A percentile compares a stretch with the other conserved stretches of the same genome.
phyloP scores from a whole-genome alignment of 2,113 vertebrate species.

The Rhadina sibilatrix region DNA sequence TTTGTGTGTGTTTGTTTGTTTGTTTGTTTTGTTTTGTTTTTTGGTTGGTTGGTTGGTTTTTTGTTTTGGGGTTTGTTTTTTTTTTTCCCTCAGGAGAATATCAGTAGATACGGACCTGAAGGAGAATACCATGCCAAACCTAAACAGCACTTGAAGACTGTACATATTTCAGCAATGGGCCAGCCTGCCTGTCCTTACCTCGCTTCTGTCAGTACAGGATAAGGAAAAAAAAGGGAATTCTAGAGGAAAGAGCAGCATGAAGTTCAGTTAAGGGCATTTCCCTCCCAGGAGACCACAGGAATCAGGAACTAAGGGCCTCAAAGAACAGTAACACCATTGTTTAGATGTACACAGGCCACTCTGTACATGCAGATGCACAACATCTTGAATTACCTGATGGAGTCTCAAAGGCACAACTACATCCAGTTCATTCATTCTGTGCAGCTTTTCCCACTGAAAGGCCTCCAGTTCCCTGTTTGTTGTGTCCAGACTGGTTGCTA shows the following conservation, averaged over 20 bases:
- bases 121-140: background rate
- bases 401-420: constrained; percentile 86
- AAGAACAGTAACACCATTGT: background rate
- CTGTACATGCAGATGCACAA: background rate
- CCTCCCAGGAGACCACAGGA: background rate
- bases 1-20: too few species aligned
- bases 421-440: constrained; percentile 84
- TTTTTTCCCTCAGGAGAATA: background rate
- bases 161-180: background rate
- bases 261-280: background rate
- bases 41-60: too few species aligned
- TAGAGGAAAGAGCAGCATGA: background rate
- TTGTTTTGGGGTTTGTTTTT: too few species aligned
- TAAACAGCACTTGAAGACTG: background rate
- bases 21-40: background rate
- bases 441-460: constrained; percentile 88
- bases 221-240: background rate
- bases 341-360: background rate
- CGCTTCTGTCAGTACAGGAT: background rate
- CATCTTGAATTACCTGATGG: constrained; percentile 82
- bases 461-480: constrained; percentile 81
- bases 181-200: background rate
- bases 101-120: background rate
- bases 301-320: background rate
- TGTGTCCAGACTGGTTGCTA: constrained; percentile 68